Conservation (phyloP, 2,113 vertebrate genomes). For the Syngnathus scovelli region DNA sequence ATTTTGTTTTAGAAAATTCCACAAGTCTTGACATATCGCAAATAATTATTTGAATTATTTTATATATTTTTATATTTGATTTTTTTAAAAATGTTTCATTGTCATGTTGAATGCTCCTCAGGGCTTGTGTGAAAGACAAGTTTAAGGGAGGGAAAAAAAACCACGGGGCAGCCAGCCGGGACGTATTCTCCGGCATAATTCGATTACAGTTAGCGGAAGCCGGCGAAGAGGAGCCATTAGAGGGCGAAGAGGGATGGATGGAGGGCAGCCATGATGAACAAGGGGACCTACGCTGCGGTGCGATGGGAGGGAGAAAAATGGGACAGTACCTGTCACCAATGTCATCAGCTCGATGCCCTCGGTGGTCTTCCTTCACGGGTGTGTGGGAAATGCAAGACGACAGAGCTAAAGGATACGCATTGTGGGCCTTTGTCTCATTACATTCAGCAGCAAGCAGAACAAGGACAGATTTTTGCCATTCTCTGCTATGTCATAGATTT, state of each 20-base stretch:
- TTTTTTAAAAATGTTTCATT: neutral
- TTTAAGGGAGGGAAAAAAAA: neutral
- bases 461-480: no score
- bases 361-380: neutral
- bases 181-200: conserved; percentile 64
- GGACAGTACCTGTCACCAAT: conserved; percentile 43
- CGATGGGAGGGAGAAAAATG: conserved; percentile 33
- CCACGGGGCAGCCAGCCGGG: conserved; percentile 23
- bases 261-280: conserved; percentile 35
- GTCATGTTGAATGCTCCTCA: conserved; percentile 23
- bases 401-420: neutral
- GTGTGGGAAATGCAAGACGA: neutral
- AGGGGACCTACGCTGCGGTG: conserved; percentile 35
- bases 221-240: conserved; percentile 66
- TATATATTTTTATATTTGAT: no score
- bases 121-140: conserved; percentile 36
- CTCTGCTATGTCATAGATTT: no score
- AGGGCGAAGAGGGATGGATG: conserved; percentile 66
- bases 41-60: no score
- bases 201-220: conserved; percentile 59
- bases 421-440: neutral
- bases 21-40: no score
- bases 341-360: conserved; percentile 4
- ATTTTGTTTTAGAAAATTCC: conserved; percentile 33
- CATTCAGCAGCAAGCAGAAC: no score